Conservation (phyloP, 2,113 vertebrate genomes). For the Saguinus midas region DNA sequence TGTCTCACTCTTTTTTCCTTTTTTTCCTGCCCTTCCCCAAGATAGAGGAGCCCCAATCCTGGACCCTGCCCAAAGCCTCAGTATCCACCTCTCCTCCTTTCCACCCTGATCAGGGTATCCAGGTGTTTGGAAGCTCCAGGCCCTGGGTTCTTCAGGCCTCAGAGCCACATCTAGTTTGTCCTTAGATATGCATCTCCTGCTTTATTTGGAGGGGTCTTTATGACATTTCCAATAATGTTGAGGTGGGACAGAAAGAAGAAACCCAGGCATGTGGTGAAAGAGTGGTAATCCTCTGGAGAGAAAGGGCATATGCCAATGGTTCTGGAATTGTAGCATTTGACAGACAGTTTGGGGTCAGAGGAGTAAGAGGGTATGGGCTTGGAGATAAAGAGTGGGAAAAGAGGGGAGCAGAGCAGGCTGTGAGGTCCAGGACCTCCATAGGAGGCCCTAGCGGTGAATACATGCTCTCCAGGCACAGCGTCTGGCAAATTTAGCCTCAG, state of each 20-base stretch:
- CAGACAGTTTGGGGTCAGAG: background rate
- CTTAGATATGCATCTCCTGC: background rate
- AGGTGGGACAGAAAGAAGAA: background rate
- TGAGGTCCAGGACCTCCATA: background rate
- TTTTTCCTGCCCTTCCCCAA: background rate
- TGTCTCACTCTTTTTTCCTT: background rate
- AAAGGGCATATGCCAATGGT: background rate
- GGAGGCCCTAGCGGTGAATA: background rate
- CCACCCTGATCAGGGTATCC: background rate
- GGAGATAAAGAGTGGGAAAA: background rate
- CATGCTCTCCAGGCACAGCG: background rate
- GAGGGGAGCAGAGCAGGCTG: background rate
- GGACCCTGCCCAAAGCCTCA: background rate
- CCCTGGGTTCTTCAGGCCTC: background rate
- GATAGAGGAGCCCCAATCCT: background rate
- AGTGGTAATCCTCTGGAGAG: background rate
- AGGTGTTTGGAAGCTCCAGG: background rate
- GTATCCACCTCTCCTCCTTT: background rate
- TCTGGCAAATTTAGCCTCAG: background rate
- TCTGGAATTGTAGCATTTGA: background rate
- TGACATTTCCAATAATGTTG: background rate
- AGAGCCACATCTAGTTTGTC: background rate
- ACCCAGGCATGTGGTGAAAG: background rate
- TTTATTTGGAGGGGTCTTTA: background rate
- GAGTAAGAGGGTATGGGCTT: background rate